Conservation (phyloP, 1,140 invertebrate genomes). For the Condylostylus longicornis region DNA sequence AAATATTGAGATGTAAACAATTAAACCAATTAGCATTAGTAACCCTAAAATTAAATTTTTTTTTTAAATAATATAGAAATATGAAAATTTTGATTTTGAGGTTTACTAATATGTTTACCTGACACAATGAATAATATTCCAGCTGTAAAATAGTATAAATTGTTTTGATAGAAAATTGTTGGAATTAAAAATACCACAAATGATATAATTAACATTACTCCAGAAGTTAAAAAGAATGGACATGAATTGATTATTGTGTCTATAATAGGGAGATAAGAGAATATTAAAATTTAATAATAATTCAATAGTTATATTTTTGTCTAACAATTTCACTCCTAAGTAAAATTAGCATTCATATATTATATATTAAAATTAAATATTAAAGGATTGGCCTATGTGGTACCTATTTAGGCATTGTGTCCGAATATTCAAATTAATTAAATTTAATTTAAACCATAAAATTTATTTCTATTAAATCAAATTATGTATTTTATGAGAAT, state of each 20-base stretch:
- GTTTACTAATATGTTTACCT: conserved; percentile 31
- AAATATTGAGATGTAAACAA: conserved; percentile 84
- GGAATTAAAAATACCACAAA: conserved; percentile 47
- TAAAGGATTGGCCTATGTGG: too few relatives aligned
- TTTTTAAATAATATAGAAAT: neutral
- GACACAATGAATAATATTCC: conserved; percentile 51
- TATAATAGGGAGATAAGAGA: conserved; percentile 23
- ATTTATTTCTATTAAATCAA: too few relatives aligned
- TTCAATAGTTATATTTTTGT: too few relatives aligned
- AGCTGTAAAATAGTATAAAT: conserved; percentile 46
- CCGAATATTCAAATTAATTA: too few relatives aligned
- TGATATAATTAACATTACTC: conserved; percentile 42
- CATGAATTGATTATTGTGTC: conserved; percentile 54
- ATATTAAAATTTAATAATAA: too few relatives aligned
- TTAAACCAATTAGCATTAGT: conserved; percentile 72
- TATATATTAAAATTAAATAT: too few relatives aligned
- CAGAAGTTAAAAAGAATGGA: conserved; percentile 43
- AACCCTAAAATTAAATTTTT: conserved; percentile 42
- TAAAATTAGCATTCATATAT: too few relatives aligned
- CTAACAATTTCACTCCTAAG: too few relatives aligned
- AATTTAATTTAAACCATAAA: too few relatives aligned
- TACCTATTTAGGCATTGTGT: too few relatives aligned
- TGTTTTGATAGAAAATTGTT: conserved; percentile 39
- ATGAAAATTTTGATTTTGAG: conserved; percentile 6
- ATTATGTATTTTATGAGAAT: too few relatives aligned